phyloP scores from a whole-genome alignment of 2,888 invertebrate genomes.

The Polietes domitor region DNA sequence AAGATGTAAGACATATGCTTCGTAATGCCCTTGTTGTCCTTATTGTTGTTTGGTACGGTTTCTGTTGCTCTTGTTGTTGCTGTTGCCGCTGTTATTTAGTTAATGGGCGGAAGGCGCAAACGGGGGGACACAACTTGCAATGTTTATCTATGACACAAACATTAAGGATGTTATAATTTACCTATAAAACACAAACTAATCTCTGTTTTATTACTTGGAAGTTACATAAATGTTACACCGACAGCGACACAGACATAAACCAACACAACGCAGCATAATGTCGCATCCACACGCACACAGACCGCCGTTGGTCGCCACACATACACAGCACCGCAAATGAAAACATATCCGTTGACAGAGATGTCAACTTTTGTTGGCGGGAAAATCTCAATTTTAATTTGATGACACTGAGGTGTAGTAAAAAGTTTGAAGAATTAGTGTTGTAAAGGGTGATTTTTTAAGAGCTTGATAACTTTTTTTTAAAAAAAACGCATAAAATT shows the following conservation, averaged over 20 bases:
- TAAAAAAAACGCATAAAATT: no score
- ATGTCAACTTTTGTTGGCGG: not conserved
- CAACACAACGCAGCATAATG: no score
- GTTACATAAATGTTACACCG: slow-evolving; percentile 31
- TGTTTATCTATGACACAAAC: slow-evolving; percentile 32
- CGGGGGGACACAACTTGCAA: not conserved
- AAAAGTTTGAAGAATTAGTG: not conserved
- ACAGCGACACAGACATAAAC: not conserved
- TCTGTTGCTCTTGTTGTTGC: not conserved
- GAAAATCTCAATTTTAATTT: slow-evolving; percentile 20
- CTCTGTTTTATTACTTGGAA: slow-evolving; percentile 54
- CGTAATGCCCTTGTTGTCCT: not conserved
- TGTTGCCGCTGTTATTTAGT: slow-evolving; percentile 3
- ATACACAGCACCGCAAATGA: not conserved
- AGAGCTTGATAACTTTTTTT: no score
- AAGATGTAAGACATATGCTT: slow-evolving; percentile 51
- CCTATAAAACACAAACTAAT: slow-evolving; percentile 57
- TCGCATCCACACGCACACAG: not conserved
- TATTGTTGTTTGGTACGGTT: not conserved
- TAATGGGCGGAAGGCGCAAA: slow-evolving; percentile 25
- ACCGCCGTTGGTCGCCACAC: not conserved
- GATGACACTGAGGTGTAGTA: not conserved
- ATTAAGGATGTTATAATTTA: slow-evolving; percentile 48
- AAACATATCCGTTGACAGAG: not conserved
- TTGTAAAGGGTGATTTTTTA: no score